A percentile compares a stretch with the other conserved stretches of the same genome.
Evolutionary conservation across 2,797 vertebrate species (phyloP).

Genomic region (Cirrhinus mrigala): DNA sequence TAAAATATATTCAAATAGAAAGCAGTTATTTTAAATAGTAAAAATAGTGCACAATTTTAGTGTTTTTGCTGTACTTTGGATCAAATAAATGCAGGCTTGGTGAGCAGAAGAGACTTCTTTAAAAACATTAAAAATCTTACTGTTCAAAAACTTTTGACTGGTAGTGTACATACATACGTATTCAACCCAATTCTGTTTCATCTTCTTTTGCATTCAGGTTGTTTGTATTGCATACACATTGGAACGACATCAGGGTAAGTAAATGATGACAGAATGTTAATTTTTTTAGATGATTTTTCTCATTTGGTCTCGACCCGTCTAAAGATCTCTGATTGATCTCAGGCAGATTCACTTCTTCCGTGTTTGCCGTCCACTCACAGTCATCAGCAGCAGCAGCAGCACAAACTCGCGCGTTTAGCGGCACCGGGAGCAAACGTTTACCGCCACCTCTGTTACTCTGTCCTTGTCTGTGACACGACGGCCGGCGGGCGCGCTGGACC

Average conservation of each 20-base stretch:
- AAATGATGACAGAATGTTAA: neutral
- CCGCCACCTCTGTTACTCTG: conserved; percentile 28
- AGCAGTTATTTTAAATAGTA: too few species aligned
- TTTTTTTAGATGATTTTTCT: neutral
- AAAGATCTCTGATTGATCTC: neutral
- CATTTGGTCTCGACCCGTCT: neutral
- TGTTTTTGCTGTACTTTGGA: too few species aligned
- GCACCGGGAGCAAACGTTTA: conserved; percentile 20
- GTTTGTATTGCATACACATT: neutral
- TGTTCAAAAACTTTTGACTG: too few species aligned
- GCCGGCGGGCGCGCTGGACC: conserved; percentile 18
- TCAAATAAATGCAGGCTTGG: too few species aligned
- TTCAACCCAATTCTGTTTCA: neutral
- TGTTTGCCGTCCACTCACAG: neutral
- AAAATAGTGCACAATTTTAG: too few species aligned
- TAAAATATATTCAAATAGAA: too few species aligned
- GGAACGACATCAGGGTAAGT: neutral
- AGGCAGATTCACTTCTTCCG: neutral
- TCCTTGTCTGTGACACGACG: conserved; percentile 46
- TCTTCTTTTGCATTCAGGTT: neutral
- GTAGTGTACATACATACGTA: neutral
- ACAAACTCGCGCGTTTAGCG: conserved; percentile 4
- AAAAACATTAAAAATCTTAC: too few species aligned
- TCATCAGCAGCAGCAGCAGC: neutral
- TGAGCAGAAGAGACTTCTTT: too few species aligned